A percentile compares a stretch with the other conserved stretches of the same genome.
These are phyloP conservation scores for Uropetala carovei DNA, from an alignment of 2,888 invertebrate species.

Conservation along the genomic window DNA sequence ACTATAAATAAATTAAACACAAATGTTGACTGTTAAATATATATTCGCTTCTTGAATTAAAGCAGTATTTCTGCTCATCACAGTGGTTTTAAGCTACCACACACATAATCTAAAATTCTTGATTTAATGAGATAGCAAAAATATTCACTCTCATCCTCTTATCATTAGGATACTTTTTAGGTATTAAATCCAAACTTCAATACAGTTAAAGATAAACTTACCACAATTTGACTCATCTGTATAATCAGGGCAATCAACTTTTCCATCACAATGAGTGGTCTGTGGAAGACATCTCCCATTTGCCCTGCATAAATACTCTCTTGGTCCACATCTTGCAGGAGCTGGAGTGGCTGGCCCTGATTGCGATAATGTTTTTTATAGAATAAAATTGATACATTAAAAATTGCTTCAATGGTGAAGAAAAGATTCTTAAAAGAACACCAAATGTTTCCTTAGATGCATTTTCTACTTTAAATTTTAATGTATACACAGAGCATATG, in stretches of 20 bases:
- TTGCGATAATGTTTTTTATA: not conserved
- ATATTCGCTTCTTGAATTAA: not conserved
- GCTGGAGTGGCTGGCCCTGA: constrained; percentile 38
- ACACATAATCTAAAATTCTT: no score
- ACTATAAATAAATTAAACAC: not conserved
- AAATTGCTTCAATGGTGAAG: no score
- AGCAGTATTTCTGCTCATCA: not conserved
- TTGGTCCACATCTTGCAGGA: constrained; percentile 30
- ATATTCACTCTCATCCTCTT: no score
- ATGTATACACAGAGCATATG: no score
- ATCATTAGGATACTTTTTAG: no score
- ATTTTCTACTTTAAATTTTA: no score
- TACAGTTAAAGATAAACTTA: constrained; percentile 12
- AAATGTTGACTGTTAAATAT: constrained; percentile 19
- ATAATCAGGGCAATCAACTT: constrained; percentile 88
- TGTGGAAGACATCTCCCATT: constrained; percentile 87
- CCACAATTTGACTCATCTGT: constrained; percentile 90
- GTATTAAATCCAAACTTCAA: no score
- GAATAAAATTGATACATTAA: no score
- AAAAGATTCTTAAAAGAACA: no score
- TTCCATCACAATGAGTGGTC: constrained; percentile 83
- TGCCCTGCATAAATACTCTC: constrained; percentile 83
- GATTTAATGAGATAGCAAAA: no score
- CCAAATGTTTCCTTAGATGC: no score
- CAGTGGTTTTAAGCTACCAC: no score